Percentiles rank a stretch among this genome's conserved stretches.
Evolutionary conservation across 2,797 vertebrate species (phyloP).

Genomic region (Smutsia temminckii): DNA sequence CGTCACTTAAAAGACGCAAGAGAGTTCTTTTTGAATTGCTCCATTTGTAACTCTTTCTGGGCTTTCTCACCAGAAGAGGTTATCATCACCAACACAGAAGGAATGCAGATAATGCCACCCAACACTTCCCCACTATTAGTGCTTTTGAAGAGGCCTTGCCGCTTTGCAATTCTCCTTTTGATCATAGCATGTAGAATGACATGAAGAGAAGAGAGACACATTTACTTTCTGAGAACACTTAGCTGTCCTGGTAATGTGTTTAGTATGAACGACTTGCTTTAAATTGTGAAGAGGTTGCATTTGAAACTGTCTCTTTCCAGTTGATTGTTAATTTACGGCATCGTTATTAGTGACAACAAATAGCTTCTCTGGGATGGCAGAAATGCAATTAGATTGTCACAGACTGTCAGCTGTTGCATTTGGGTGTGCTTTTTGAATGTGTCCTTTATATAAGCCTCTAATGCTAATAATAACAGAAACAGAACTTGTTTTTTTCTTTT

Average conservation of each 20-base stretch:
- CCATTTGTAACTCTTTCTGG: not conserved
- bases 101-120: not conserved
- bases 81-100: not conserved
- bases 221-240: slow-evolving; percentile 64
- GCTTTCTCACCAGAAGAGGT: not conserved
- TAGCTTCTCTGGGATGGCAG: slow-evolving; percentile 64
- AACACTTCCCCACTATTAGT: not conserved
- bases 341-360: slow-evolving; percentile 77
- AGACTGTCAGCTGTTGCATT: slow-evolving; percentile 51
- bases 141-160: not conserved
- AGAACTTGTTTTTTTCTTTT: slow-evolving; percentile 36
- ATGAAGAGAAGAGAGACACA: not conserved
- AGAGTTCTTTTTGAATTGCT: not conserved
- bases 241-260: slow-evolving; percentile 8
- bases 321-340: slow-evolving; percentile 77
- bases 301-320: slow-evolving; percentile 65
- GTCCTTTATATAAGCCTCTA: slow-evolving; percentile 12
- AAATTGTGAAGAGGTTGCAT: slow-evolving; percentile 62
- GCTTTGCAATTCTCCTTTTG: not conserved
- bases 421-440: slow-evolving; percentile 47
- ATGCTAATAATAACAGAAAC: slow-evolving; percentile 56
- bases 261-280: slow-evolving; percentile 62
- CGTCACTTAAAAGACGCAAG: not conserved
- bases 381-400: slow-evolving; percentile 73
- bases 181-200: not conserved